These are phyloP conservation scores for Eulemur coronatus DNA, from an alignment of 2,797 vertebrate species.

Conservation along the genomic window DNA sequence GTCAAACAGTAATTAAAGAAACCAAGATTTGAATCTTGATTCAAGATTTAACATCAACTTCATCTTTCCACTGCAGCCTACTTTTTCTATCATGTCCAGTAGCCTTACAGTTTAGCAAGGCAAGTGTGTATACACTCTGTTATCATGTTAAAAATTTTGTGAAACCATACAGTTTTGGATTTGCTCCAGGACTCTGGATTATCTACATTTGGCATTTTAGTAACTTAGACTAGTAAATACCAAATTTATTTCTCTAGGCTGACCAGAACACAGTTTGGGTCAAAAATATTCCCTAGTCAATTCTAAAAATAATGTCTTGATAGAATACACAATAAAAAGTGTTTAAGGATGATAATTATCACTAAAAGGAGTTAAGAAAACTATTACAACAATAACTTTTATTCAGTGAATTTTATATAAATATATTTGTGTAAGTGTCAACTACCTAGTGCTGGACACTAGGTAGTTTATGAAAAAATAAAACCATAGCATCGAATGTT, in stretches of 20 bases:
- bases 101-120: not conserved
- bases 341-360: slow-evolving; percentile 17
- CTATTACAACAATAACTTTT: not conserved
- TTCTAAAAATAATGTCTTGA: slow-evolving; percentile 18
- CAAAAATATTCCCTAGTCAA: slow-evolving; percentile 11
- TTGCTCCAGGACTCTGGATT: not conserved
- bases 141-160: not conserved
- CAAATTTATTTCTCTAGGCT: slow-evolving; percentile 22
- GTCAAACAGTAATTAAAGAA: not conserved
- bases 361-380: not conserved
- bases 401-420: slow-evolving; percentile 6
- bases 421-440: not conserved
- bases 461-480: not conserved
- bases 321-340: not conserved
- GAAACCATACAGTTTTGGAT: not conserved
- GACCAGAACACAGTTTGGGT: not conserved
- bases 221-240: not conserved
- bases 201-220: not conserved
- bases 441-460: not conserved
- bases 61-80: not conserved
- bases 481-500: not conserved
- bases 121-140: not conserved
- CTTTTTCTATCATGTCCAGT: not conserved
- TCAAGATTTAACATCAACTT: not conserved
- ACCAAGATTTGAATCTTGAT: not conserved